Conservation (phyloP, 2,888 invertebrate genomes). For the Celastrina argiolus region DNA sequence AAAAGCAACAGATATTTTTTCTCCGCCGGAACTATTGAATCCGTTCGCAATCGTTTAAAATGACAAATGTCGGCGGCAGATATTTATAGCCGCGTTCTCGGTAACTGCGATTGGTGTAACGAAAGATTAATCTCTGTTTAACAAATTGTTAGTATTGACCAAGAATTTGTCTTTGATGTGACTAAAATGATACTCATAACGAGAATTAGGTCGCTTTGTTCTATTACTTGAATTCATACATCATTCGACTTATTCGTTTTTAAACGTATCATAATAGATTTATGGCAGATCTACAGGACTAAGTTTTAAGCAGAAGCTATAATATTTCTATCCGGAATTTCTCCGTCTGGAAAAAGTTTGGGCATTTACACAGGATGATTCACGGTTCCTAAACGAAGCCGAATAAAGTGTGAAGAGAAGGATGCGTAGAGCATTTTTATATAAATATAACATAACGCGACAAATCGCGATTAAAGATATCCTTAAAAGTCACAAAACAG, state of each 20-base stretch:
- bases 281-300: no score
- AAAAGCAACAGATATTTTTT: not conserved
- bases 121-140: conserved; percentile 65
- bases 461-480: no score
- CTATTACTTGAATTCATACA: not conserved
- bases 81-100: conserved; percentile 54
- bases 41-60: conserved; percentile 65
- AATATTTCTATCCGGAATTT: no score
- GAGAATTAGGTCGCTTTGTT: conserved; percentile 11
- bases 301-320: no score
- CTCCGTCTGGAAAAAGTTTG: no score
- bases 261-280: not conserved
- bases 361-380: no score
- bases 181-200: conserved; percentile 3
- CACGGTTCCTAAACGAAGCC: no score
- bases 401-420: no score
- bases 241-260: not conserved
- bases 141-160: conserved; percentile 60
- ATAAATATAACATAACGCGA: no score
- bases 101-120: conserved; percentile 64
- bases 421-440: no score
- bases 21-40: conserved; percentile 54
- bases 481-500: no score
- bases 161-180: conserved; percentile 18
- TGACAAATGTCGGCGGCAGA: conserved; percentile 54